phyloP scores from a whole-genome alignment of 2,113 vertebrate genomes.

The Odontesthes bonariensis region DNA sequence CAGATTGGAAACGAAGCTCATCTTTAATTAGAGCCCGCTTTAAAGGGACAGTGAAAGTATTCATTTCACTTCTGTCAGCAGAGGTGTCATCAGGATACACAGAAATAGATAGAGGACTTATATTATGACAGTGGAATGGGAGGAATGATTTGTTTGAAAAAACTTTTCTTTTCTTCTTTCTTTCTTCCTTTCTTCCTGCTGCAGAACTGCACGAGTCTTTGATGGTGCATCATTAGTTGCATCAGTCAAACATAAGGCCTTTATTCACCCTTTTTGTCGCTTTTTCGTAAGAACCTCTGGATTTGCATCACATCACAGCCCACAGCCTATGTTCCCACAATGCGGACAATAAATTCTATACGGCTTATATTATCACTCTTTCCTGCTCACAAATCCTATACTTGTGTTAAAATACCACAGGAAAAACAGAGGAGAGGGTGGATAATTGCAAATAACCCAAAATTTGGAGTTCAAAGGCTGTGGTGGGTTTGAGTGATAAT shows the following conservation, averaged over 20 bases:
- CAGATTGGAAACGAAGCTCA: conserved; percentile 49
- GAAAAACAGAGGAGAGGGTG: conserved; percentile 64
- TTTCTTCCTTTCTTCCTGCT: conserved; percentile 7
- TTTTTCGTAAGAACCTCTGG: conserved; percentile 41
- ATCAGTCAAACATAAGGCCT: conserved; percentile 44
- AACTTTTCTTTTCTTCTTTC: conserved; percentile 2
- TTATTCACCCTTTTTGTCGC: not conserved
- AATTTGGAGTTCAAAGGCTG: conserved; percentile 81
- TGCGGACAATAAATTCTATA: conserved; percentile 55
- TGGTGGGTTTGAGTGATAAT: conserved; percentile 77
- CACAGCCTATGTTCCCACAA: conserved; percentile 42
- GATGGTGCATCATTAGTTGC: conserved; percentile 57
- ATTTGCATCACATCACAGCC: conserved; percentile 59
- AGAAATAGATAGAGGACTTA: conserved; percentile 16
- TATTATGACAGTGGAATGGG: conserved; percentile 7
- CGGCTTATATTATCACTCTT: conserved; percentile 27
- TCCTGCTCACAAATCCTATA: conserved; percentile 55
- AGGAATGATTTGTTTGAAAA: conserved; percentile 3
- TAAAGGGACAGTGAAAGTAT: conserved; percentile 34
- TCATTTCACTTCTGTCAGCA: conserved; percentile 25
- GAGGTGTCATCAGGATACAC: conserved; percentile 47
- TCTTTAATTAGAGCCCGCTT: conserved; percentile 59
- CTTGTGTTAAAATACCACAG: conserved; percentile 56
- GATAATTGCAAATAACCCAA: conserved; percentile 80
- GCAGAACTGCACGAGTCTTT: conserved; percentile 37